These are phyloP conservation scores for Channa striata DNA, from an alignment of 2,797 vertebrate species.

Conservation along the genomic window DNA sequence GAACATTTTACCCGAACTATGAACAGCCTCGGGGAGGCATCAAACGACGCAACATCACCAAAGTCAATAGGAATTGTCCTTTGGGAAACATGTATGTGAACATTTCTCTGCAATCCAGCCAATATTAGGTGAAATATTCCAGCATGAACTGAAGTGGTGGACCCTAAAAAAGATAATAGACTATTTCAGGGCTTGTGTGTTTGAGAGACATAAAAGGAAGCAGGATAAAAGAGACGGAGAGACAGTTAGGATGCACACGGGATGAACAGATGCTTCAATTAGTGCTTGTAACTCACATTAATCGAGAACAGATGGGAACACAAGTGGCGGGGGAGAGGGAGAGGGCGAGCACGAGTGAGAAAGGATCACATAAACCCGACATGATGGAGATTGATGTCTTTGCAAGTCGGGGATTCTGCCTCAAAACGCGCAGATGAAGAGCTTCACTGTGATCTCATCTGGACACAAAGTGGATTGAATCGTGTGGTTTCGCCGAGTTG, in stretches of 20 bases:
- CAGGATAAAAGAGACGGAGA: too few species aligned
- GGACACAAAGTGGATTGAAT: constrained; percentile 16
- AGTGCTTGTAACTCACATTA: constrained; percentile 78
- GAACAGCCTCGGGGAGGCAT: neutral
- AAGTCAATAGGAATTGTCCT: too few species aligned
- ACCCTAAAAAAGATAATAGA: neutral
- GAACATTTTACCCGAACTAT: too few species aligned
- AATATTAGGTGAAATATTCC: neutral
- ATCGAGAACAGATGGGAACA: constrained; percentile 77
- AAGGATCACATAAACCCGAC: constrained; percentile 55
- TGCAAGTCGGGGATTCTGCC: constrained; percentile 61
- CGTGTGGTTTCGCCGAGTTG: neutral
- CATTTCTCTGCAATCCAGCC: neutral
- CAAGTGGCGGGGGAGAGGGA: constrained; percentile 54
- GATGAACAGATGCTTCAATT: constrained; percentile 80
- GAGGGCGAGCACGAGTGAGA: constrained; percentile 19
- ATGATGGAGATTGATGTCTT: constrained; percentile 70
- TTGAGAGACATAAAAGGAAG: constrained; percentile 1
- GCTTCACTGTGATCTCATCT: constrained; percentile 21
- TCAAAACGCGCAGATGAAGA: constrained; percentile 34
- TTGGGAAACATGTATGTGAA: too few species aligned
- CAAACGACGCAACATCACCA: too few species aligned
- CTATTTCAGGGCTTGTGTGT: neutral
- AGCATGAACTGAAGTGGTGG: neutral
- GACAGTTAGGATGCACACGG: constrained; percentile 50